These are phyloP conservation scores for Orchestes rusci DNA, from an alignment of 2,888 invertebrate genomes.

Conservation along the genomic window DNA sequence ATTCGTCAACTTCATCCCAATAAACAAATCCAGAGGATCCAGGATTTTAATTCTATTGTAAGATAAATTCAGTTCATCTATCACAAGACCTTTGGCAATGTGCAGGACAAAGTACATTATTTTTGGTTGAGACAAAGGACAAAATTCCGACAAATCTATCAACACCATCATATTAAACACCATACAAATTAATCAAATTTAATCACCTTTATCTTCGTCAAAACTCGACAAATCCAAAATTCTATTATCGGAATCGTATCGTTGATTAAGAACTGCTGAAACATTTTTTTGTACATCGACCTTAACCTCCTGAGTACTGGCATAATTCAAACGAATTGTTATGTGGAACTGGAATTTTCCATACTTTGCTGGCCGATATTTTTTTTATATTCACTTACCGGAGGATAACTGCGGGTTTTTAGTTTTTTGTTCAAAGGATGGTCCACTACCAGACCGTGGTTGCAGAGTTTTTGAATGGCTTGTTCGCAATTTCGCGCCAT, in stretches of 20 bases:
- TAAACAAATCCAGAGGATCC: slow-evolving; percentile 36
- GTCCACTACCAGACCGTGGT: slow-evolving; percentile 36
- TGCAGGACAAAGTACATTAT: slow-evolving; percentile 46
- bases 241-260: slow-evolving; percentile 37
- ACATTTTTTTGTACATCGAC: slow-evolving; percentile 46
- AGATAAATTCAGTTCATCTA: slow-evolving; percentile 34
- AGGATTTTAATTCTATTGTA: slow-evolving; percentile 38
- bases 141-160: slow-evolving; percentile 39
- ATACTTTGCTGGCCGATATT: too few relatives aligned
- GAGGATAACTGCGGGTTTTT: too few relatives aligned
- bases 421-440: slow-evolving; percentile 23
- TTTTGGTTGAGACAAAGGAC: slow-evolving; percentile 46
- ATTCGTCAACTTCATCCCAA: slow-evolving; percentile 26
- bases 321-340: slow-evolving; percentile 42
- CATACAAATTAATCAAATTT: slow-evolving; percentile 3
- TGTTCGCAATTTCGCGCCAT: slow-evolving; percentile 46
- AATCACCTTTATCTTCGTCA: slow-evolving; percentile 42
- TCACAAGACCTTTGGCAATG: slow-evolving; percentile 32
- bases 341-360: slow-evolving; percentile 28
- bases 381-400: too few relatives aligned
- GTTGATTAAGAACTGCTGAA: slow-evolving; percentile 38
- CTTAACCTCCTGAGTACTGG: slow-evolving; percentile 43
- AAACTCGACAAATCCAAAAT: slow-evolving; percentile 44
- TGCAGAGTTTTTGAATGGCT: slow-evolving; percentile 46
- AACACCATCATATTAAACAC: slow-evolving; percentile 3